Evolutionary conservation across 2,797 vertebrate species (phyloP).

Genomic region (Clarias pachynema): DNA sequence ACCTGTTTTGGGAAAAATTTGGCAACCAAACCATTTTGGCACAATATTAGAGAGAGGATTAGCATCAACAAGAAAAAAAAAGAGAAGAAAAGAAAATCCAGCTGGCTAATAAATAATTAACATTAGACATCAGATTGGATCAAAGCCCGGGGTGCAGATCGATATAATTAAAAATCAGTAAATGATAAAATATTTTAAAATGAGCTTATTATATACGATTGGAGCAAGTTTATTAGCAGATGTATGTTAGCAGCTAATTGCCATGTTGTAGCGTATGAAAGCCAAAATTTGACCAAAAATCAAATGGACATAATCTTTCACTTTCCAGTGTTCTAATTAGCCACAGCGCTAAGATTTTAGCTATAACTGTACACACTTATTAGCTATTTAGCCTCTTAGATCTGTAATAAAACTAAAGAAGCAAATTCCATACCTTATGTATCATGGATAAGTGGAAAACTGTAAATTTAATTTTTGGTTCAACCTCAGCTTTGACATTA

Average conservation of each 20-base stretch:
- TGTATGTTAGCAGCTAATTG: slow-evolving; percentile 8
- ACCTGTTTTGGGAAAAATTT: slow-evolving; percentile 51
- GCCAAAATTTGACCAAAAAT: neutral
- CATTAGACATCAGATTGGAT: slow-evolving; percentile 3
- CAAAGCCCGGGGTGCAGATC: slow-evolving; percentile 10
- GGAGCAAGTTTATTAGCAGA: neutral
- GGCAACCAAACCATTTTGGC: slow-evolving; percentile 55
- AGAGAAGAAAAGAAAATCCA: neutral
- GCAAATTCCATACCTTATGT: neutral
- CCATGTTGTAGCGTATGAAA: neutral
- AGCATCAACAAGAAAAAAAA: slow-evolving; percentile 26
- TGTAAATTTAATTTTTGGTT: neutral
- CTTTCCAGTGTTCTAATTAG: neutral
- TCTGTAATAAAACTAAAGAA: neutral
- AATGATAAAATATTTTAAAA: neutral
- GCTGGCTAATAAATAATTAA: slow-evolving; percentile 13
- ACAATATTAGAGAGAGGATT: slow-evolving; percentile 35
- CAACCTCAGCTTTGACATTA: neutral
- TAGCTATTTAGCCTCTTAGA: neutral
- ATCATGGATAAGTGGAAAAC: neutral
- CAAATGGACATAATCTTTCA: neutral
- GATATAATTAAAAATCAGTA: neutral
- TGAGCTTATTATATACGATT: neutral
- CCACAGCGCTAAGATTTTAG: neutral
- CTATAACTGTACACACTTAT: neutral